Evolutionary conservation across 2,888 invertebrate species (phyloP), one percentile per base, ranked within the genome.

Genomic region (Protonemura montana): DNA sequence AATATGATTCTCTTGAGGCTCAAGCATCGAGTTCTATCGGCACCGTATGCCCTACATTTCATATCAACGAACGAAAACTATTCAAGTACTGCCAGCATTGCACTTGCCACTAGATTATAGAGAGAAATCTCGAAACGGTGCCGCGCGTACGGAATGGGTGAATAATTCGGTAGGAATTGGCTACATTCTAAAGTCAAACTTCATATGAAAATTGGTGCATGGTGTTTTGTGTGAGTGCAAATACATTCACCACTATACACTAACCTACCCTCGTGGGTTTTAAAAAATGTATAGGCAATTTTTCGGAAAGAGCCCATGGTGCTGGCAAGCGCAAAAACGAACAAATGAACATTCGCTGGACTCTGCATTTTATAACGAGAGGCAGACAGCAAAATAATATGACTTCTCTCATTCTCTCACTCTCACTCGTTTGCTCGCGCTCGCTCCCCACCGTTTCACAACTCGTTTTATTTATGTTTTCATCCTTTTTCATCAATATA

Each of bases 281-380:
- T 84, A 84, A 84, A 84, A 84, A 76, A 84, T 84, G 84, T 84
- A 84, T 84, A 76, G 84, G 59, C 84, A 84, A 84, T 84, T 84
- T 84, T 84, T 76, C 30, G 76, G 76, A 84, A 84, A 84, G 84
- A 84, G 28, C 84, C 76, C 42, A 84, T 27, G 28, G 59, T 84
- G 82, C 82, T 26, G 41, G 82, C 16, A 29, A 27, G 81, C 28
- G 81, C 26, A n/a, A 28, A 30, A 84, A 59, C 27, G 84, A 84
- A 84, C 84, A 76, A 84, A 84, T 26, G 59, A 76, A 59, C 28
- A 29, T 27, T 27, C 27, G 27, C 59, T 84, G 84, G 59, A 76
- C 84, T 27, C 82, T 26, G 82, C 78, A 27, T n/a, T 29, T 30
- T 84, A 25, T 25, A 76, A 28, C 59, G 76, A 28, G 16, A 81